Base-by-base conservation (phyloP, 2,888 invertebrate genomes). In the Liposcelis brunnea region DNA sequence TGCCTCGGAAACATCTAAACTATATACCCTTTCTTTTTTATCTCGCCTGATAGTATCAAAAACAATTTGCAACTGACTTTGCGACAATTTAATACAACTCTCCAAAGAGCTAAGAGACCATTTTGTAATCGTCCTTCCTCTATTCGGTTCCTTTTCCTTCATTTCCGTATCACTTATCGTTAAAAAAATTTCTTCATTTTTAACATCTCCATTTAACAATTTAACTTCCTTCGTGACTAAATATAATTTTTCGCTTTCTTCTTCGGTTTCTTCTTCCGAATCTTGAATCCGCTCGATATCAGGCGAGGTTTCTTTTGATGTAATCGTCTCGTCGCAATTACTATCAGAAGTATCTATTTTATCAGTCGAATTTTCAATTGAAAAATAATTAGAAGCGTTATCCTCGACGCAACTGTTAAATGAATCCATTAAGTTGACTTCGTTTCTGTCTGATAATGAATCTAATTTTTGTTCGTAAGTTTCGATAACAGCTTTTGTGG, bases 11-110 rank as follows among this genome's bases (percentile, higher is more conserved):
- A 10, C 10, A 10, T 12, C 34, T 10, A 34, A 16, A 32, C 16
- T 10, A 33, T 77, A 79, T 35, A 67, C 61, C 40, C 77, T 63
- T 53, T 68, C 68, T 52, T 70, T 66, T 48, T 71, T 67, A 55
- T 73, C 70, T 50, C 65, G 65, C 51, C 71, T 66, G 12, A 72
- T 59, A 1, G 77, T 76, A 57, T 77, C 75, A 55, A 77, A 79
- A 51, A 66, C 68, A 31, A 74, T 63, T 40, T 70, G 68, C 31
- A 77, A 7, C 68, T 69, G 26, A 70, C 18, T n/a, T 6, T 6
- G 59, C 2, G 64, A 58, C 2, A 63, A 56, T 8, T 62, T 59
- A 50, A 68, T 67, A 56, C 71, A 73, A 15, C 65, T 67, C 49
- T 66, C 61, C 43, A 74, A 58, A 2, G 66, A 65, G 51, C 66